These are phyloP conservation scores for Athrips mouffetella DNA, from an alignment of 2,888 invertebrate species.

Conservation along the genomic window DNA sequence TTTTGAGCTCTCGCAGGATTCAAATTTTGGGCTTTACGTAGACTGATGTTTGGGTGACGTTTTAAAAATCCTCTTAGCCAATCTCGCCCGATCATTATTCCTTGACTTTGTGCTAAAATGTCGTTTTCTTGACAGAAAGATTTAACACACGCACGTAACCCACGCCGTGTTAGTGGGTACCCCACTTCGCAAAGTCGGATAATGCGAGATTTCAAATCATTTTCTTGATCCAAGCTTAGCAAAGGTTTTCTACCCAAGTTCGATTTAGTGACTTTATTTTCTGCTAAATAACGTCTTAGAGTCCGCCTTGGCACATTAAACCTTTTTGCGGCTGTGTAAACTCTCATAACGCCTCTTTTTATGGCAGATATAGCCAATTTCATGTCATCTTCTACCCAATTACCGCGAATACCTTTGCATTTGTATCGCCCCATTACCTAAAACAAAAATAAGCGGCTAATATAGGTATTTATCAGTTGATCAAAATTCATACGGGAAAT, in stretches of 20 bases:
- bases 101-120: no score
- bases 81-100: slow-evolving; percentile 16
- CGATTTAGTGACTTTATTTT: not conserved
- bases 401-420: no score
- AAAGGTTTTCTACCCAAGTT: not conserved
- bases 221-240: not conserved
- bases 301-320: not conserved
- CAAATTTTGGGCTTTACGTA: slow-evolving; percentile 26
- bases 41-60: slow-evolving; percentile 23
- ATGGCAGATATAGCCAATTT: not conserved
- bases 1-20: slow-evolving; percentile 28
- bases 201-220: not conserved
- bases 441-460: not conserved
- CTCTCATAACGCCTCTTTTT: no score
- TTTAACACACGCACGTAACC: slow-evolving; percentile 19
- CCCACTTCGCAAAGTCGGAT: slow-evolving; percentile 12
- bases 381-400: not conserved
- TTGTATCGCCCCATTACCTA: no score
- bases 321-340: not conserved
- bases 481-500: not conserved
- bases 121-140: no score
- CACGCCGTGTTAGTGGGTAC: slow-evolving; percentile 20
- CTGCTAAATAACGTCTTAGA: not conserved
- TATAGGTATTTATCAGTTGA: no score
- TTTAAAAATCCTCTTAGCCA: slow-evolving; percentile 22